A percentile compares a stretch with the other conserved stretches of the same genome.
These are phyloP conservation scores for Diarsia rubi DNA, from an alignment of 2,888 invertebrate genomes.

Conservation along the genomic window DNA sequence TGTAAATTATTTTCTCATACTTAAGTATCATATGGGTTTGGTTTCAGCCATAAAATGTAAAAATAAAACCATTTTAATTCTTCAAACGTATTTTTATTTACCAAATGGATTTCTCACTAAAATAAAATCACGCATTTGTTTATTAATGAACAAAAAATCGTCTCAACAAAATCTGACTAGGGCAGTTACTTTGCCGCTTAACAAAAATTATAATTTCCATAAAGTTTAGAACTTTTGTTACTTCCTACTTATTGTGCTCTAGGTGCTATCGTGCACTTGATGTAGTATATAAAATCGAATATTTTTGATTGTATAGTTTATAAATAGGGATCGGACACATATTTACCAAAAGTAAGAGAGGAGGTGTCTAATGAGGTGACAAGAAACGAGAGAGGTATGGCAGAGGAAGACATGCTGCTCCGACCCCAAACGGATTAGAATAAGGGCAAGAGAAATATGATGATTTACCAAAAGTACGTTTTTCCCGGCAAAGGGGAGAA, in stretches of 20 bases:
- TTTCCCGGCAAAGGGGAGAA: too few species aligned
- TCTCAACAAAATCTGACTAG: constrained; percentile 83
- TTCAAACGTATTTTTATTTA: constrained; percentile 82
- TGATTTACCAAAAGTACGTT: too few species aligned
- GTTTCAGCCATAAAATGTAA: constrained; percentile 32
- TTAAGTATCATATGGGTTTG: constrained; percentile 27
- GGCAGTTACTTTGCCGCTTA: constrained; percentile 74
- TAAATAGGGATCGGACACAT: too few species aligned
- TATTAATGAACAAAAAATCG: constrained; percentile 73
- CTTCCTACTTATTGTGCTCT: constrained; percentile 66
- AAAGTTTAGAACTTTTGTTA: constrained; percentile 59
- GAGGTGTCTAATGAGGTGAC: too few species aligned
- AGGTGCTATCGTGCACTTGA: constrained; percentile 66
- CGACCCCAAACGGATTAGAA: too few species aligned
- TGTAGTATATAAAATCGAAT: constrained; percentile 53
- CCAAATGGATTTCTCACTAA: constrained; percentile 82
- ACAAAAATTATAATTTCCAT: constrained; percentile 61
- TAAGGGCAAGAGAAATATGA: too few species aligned
- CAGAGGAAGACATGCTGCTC: too few species aligned
- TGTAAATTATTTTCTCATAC: constrained; percentile 42
- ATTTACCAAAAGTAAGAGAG: too few species aligned
- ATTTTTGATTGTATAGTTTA: constrained; percentile 45
- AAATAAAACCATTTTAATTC: constrained; percentile 69
- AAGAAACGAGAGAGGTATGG: too few species aligned
- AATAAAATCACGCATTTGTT: constrained; percentile 83